Percentiles rank a stretch among this genome's conserved stretches.
Evolutionary conservation across 2,113 vertebrate species (phyloP).

Genomic region (Cyanistes caeruleus): DNA sequence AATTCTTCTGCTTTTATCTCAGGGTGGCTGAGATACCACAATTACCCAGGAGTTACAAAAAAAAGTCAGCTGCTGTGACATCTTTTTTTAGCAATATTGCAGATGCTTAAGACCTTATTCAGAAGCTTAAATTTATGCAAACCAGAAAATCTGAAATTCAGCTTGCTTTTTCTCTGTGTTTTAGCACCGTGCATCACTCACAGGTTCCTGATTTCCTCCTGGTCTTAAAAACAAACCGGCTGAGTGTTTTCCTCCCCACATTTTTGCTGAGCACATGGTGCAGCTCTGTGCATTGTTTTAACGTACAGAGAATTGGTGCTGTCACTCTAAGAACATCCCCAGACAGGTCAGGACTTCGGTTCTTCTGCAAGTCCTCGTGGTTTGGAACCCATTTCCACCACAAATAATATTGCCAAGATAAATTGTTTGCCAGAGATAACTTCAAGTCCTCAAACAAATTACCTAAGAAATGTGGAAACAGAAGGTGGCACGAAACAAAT

Average conservation of each 20-base stretch:
- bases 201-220: background rate
- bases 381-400: background rate
- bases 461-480: conserved; percentile 41
- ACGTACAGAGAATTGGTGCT: accelerated
- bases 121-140: background rate
- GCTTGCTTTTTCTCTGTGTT: background rate
- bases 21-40: background rate
- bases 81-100: background rate
- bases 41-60: background rate
- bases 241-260: background rate
- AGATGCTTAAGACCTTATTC: background rate
- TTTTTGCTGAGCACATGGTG: background rate
- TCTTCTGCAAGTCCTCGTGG: background rate
- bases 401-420: background rate
- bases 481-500: background rate
- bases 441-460: conserved; percentile 48
- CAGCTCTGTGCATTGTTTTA: background rate
- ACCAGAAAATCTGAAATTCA: background rate
- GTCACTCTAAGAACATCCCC: background rate
- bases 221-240: background rate
- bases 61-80: accelerated
- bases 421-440: conserved; percentile 52
- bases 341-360: background rate
- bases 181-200: accelerated
- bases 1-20: background rate